phyloP scores from a whole-genome alignment of 2,797 vertebrate genomes.

The Poeciliopsis infans region DNA sequence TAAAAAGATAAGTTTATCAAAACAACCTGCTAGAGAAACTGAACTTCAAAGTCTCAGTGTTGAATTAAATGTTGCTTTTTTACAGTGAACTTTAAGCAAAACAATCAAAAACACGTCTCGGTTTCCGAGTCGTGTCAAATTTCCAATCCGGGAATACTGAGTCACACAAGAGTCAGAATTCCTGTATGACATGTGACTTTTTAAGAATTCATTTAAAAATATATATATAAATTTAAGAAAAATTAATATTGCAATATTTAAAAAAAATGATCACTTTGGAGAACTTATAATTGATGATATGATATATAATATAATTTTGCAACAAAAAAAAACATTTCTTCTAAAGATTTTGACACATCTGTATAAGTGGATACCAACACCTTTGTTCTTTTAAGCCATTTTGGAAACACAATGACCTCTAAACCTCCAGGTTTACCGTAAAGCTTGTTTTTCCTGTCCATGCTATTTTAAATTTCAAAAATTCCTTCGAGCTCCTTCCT shows the following conservation, averaged over 20 bases:
- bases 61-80: background rate
- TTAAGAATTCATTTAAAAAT: background rate
- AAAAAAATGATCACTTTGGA: background rate
- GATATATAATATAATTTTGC: background rate
- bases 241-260: background rate
- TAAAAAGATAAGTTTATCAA: background rate
- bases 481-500: background rate
- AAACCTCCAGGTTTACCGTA: background rate
- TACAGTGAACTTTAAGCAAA: background rate
- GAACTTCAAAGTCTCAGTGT: background rate
- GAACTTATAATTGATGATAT: background rate
- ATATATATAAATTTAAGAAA: background rate
- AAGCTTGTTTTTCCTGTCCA: constrained; percentile 1
- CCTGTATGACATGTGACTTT: too few relatives aligned
- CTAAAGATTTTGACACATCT: background rate
- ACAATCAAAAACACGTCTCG: background rate
- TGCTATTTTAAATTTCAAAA: background rate
- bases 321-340: background rate
- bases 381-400: background rate
- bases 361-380: background rate
- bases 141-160: background rate
- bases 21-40: background rate
- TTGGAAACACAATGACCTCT: background rate
- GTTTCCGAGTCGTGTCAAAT: background rate
- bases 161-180: background rate